Conservation (phyloP, 2,888 invertebrate species). For the Nymphalis polychloros region DNA sequence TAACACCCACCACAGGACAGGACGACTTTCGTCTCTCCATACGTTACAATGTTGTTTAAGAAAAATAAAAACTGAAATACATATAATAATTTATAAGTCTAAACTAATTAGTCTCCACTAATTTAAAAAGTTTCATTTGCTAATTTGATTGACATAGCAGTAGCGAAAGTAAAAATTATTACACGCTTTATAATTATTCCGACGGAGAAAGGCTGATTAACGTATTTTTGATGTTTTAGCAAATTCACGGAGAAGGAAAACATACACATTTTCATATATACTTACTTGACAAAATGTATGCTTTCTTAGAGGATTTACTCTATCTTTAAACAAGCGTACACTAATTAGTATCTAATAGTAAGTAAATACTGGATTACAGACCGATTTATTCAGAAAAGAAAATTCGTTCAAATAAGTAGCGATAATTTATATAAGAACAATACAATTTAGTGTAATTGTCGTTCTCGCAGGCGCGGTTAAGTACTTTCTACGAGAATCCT, state of each 20-base stretch:
- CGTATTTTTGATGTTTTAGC: slow-evolving; percentile 47
- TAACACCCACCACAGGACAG: slow-evolving; percentile 51
- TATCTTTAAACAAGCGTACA: not conserved
- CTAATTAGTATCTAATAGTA: too few species aligned
- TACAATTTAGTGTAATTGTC: slow-evolving; percentile 58
- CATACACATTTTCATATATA: slow-evolving; percentile 1
- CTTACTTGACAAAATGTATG: slow-evolving; percentile 24
- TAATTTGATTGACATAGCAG: slow-evolving; percentile 71
- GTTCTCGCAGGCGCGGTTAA: slow-evolving; percentile 63
- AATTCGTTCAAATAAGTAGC: slow-evolving; percentile 15
- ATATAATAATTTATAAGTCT: slow-evolving; percentile 51
- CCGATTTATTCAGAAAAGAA: not conserved
- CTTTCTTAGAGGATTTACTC: too few species aligned
- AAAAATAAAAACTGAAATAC: slow-evolving; percentile 29
- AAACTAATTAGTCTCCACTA: slow-evolving; percentile 65
- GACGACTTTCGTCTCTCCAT: slow-evolving; percentile 40
- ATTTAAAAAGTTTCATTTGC: slow-evolving; percentile 61
- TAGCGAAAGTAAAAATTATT: slow-evolving; percentile 74
- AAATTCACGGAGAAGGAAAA: slow-evolving; percentile 19
- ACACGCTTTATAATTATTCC: slow-evolving; percentile 70
- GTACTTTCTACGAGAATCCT: slow-evolving; percentile 68
- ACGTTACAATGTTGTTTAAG: slow-evolving; percentile 18
- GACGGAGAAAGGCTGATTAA: slow-evolving; percentile 70
- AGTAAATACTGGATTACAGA: not conserved
- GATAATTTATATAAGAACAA: slow-evolving; percentile 48